A percentile compares a stretch with the other conserved stretches of the same genome.
Evolutionary conservation across 1,140 invertebrate species (phyloP).

Genomic region (Cepaea nemoralis): DNA sequence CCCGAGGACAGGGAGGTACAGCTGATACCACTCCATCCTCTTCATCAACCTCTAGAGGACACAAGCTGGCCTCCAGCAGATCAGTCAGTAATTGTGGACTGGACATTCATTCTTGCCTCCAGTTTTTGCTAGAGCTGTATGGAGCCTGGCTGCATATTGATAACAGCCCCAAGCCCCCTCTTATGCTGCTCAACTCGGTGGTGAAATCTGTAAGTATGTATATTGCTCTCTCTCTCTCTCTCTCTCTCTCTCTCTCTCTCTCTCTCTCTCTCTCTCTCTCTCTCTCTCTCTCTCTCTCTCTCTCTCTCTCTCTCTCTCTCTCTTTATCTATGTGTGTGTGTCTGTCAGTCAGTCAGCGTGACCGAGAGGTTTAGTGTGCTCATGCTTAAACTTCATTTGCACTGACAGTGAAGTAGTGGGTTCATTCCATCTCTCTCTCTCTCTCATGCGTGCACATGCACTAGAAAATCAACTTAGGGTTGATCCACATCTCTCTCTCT

Average conservation of each 20-base stretch:
- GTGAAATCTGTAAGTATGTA: constrained; percentile 76
- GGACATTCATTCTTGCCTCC: constrained; percentile 88
- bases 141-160: constrained; percentile 80
- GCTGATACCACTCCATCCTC: constrained; percentile 41
- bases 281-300: no score
- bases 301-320: no score
- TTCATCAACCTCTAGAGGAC: constrained; percentile 33
- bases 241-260: neutral
- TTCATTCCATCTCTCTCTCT: no score
- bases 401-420: no score
- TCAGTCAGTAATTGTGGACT: constrained; percentile 73
- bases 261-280: no score
- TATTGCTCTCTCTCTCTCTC: neutral
- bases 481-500: no score
- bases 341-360: no score
- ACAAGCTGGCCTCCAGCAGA: constrained; percentile 21
- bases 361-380: no score
- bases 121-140: constrained; percentile 86
- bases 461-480: no score
- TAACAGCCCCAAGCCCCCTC: constrained; percentile 73
- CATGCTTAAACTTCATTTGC: no score
- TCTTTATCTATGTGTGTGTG: no score
- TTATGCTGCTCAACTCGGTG: constrained; percentile 79
- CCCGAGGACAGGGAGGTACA: constrained; percentile 40
- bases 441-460: no score